Conservation (phyloP, 1,140 invertebrate species). For the Papilio machaon region DNA sequence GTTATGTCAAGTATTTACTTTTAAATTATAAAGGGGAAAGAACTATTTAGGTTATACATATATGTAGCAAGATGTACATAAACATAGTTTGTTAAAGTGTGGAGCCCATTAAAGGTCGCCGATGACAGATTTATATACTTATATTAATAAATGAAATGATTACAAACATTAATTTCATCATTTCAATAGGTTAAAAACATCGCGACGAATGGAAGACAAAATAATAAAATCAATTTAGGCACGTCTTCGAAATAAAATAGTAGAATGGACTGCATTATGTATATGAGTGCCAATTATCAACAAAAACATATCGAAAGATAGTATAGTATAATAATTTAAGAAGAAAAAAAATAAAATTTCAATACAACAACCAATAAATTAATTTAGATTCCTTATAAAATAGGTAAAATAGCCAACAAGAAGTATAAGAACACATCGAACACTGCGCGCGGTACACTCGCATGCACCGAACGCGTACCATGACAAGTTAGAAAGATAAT, state of each 20-base stretch:
- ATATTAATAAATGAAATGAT: background rate
- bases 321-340: slow-evolving; percentile 76
- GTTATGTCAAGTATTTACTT: slow-evolving; percentile 76
- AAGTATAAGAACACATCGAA: slow-evolving; percentile 81
- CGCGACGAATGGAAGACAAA: slow-evolving; percentile 72
- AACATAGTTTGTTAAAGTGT: slow-evolving; percentile 49
- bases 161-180: background rate
- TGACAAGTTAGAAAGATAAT: slow-evolving; percentile 75
- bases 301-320: slow-evolving; percentile 68
- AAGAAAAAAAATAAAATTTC: slow-evolving; percentile 79
- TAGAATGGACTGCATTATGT: slow-evolving; percentile 74
- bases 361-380: slow-evolving; percentile 82
- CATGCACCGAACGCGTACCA: slow-evolving; percentile 63
- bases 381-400: slow-evolving; percentile 82
- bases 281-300: slow-evolving; percentile 67
- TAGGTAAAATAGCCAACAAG: slow-evolving; percentile 82
- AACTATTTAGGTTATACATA: slow-evolving; percentile 66
- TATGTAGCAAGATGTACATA: slow-evolving; percentile 44
- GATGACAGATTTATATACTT: slow-evolving; percentile 40
- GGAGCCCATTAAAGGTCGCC: slow-evolving; percentile 67
- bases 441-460: slow-evolving; percentile 54
- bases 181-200: background rate
- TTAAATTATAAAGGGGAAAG: slow-evolving; percentile 75
- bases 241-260: slow-evolving; percentile 49
- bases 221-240: slow-evolving; percentile 64